Base-by-base conservation (phyloP, 2,888 invertebrate genomes). In the Drosophila borealis region DNA sequence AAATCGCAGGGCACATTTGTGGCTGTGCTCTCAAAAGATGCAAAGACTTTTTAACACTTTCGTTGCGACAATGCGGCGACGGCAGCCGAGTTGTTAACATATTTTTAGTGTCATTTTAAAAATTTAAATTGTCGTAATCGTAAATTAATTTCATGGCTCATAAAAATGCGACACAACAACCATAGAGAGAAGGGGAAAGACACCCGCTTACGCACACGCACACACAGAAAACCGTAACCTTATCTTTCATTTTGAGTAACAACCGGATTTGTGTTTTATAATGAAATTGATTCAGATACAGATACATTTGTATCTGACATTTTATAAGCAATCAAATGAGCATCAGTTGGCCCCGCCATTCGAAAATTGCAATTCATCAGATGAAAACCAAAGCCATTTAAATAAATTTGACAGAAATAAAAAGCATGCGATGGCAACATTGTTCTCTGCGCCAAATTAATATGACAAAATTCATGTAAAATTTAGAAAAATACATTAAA, bases 121-220 rank as follows among this genome's bases (percentile, higher is more conserved):
- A 90, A 89, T 90, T 89, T 81, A 89, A 88, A 82, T 85, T 89
- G 82, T 88, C 88, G 86, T 89, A 84, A 85, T 90, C 91, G 87
- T 91, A 92, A 91, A 91, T 91, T 92, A 90, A 90, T 91, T 91
- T 92, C 90, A 92, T 92, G 91, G 89, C 81, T 80, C 90, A 90
- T 91, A 90, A 91, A 91, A 89, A 81, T 68, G 53, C 78, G 74
- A 44, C 33, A 65, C 62, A 55, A 46, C 45, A 59, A 25, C 34
- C 41, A 39, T 17, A 46, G 41, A 70, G 56, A 57, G 4, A 11
- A 3, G 48, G 6, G 21, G 42, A 48, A 34, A 49, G 46, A 51
- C 8, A 44, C 37, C 2, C 34, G 25, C 10, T 17, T 11, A 49
- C 0, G 11, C 17, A 54, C 29, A 25, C 8, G 6, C 25, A 25